These are phyloP conservation scores for Chelmon rostratus DNA, from an alignment of 2,797 vertebrate species.

Conservation along the genomic window DNA sequence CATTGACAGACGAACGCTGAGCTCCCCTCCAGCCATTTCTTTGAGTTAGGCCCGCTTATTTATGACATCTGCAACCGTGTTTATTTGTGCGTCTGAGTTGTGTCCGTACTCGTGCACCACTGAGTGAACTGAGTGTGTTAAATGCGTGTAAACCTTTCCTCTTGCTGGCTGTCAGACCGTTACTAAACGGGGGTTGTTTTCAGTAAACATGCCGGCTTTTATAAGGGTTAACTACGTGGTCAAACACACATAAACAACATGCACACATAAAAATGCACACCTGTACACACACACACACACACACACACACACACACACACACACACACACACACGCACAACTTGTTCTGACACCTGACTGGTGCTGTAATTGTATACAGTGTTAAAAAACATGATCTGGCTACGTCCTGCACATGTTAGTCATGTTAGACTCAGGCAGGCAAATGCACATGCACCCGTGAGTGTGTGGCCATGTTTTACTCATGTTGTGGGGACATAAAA, in stretches of 20 bases:
- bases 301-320: slow-evolving; percentile 3
- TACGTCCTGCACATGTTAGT: slow-evolving; percentile 53
- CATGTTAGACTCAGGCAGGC: slow-evolving; percentile 41
- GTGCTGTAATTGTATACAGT: slow-evolving; percentile 67
- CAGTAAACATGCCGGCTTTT: slow-evolving; percentile 36
- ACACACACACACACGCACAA: slow-evolving; percentile 1
- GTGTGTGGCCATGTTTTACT: not conserved
- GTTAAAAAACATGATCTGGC: slow-evolving; percentile 59
- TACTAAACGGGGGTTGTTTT: slow-evolving; percentile 32
- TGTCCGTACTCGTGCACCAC: not conserved
- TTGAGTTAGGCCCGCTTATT: slow-evolving; percentile 52
- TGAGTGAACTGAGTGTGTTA: slow-evolving; percentile 37
- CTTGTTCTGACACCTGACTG: slow-evolving; percentile 59
- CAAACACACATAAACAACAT: slow-evolving; percentile 48
- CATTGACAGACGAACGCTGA: slow-evolving; percentile 24
- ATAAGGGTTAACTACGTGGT: slow-evolving; percentile 44
- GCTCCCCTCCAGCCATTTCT: slow-evolving; percentile 33
- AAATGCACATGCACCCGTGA: slow-evolving; percentile 10
- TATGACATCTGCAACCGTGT: slow-evolving; percentile 50
- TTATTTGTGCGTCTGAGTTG: slow-evolving; percentile 18
- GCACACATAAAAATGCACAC: slow-evolving; percentile 18
- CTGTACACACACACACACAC: not conserved
- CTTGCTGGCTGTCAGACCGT: slow-evolving; percentile 1
- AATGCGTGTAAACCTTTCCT: slow-evolving; percentile 6
- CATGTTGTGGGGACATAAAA: too few relatives aligned